phyloP scores from a whole-genome alignment of 2,888 invertebrate genomes.

The Hipparchia semele region DNA sequence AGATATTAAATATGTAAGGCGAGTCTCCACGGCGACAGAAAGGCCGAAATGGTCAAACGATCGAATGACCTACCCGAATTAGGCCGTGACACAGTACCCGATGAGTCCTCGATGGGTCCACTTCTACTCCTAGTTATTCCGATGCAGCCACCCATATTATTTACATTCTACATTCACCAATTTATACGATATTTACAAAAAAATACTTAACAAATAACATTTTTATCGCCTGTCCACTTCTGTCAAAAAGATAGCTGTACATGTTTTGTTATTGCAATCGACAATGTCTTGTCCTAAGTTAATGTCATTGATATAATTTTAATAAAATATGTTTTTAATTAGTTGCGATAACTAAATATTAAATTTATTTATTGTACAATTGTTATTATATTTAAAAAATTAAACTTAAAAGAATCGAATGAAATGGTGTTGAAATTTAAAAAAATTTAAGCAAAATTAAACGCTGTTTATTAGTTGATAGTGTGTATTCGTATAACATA shows the following conservation, averaged over 20 bases:
- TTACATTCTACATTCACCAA: slow-evolving; percentile 77
- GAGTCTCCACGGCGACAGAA: slow-evolving; percentile 66
- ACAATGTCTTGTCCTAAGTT: slow-evolving; percentile 39
- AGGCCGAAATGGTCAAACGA: slow-evolving; percentile 48
- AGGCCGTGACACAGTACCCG: slow-evolving; percentile 91
- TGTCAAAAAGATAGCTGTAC: slow-evolving; percentile 75
- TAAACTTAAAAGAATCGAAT: no score
- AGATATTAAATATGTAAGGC: slow-evolving; percentile 42
- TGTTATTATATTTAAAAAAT: no score
- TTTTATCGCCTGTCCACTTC: slow-evolving; percentile 67
- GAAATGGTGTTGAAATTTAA: no score
- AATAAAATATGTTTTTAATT: background rate
- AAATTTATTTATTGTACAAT: no score
- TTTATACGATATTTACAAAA: slow-evolving; percentile 76
- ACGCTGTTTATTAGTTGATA: background rate
- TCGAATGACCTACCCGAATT: slow-evolving; percentile 86
- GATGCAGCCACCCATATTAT: slow-evolving; percentile 94
- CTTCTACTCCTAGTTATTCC: slow-evolving; percentile 92
- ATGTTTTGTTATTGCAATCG: slow-evolving; percentile 61
- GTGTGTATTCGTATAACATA: background rate
- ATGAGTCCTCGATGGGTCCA: slow-evolving; percentile 90
- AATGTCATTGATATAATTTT: slow-evolving; percentile 22
- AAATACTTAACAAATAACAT: slow-evolving; percentile 77
- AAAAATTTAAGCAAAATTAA: background rate
- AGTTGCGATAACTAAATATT: no score